A percentile compares a stretch with the other conserved stretches of the same genome.
Conservation (phyloP, 1,140 invertebrate species). For the Paraescarpia echinospica region DNA sequence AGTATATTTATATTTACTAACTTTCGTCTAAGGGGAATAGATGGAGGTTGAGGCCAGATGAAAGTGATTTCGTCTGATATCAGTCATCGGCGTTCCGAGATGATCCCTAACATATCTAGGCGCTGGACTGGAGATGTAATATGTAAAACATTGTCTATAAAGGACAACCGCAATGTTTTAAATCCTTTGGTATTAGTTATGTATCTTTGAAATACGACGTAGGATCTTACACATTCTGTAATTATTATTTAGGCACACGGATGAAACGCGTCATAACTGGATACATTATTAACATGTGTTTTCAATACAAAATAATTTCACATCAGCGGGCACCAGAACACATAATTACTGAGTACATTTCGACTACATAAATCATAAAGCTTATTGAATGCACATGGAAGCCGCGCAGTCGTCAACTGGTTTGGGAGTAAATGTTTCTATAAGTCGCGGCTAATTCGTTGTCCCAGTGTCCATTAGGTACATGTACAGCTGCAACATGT, state of each 20-base stretch:
- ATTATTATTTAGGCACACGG: background rate
- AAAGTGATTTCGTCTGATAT: too few species aligned
- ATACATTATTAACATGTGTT: background rate
- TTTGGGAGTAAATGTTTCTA: background rate
- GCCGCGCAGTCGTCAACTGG: background rate
- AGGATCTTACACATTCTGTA: background rate
- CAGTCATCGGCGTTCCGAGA: too few species aligned
- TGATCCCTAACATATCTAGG: too few species aligned
- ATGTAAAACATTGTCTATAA: too few species aligned
- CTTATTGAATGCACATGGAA: background rate
- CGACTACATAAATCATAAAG: background rate
- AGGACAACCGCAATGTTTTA: too few species aligned
- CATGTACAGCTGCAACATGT: too few species aligned
- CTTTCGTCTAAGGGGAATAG: too few species aligned
- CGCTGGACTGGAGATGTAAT: too few species aligned
- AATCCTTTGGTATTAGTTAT: too few species aligned
- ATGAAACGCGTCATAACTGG: background rate
- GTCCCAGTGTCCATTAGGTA: background rate
- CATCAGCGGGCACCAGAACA: background rate
- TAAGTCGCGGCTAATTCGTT: background rate
- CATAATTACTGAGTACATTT: background rate
- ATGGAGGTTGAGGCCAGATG: too few species aligned
- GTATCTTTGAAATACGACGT: background rate
- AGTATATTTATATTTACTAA: too few species aligned
- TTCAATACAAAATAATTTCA: background rate